Evolutionary conservation across 2,113 vertebrate species (phyloP), one percentile per base, ranked within the genome.

Genomic region (Ursus arctos): DNA sequence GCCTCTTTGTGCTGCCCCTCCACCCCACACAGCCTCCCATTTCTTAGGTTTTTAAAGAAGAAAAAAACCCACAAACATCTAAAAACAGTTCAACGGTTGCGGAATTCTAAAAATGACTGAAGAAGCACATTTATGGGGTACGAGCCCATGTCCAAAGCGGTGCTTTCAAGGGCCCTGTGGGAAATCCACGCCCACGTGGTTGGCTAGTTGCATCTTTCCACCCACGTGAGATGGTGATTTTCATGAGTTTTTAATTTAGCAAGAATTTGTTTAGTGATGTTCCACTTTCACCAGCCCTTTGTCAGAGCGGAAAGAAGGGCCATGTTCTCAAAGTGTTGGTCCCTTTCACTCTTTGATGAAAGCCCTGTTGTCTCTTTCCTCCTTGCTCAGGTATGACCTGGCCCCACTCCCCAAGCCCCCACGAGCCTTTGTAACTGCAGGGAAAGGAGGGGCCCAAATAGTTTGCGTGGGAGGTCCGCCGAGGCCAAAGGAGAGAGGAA

Each of bases 51-150:
- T 88, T 87, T 65, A 59, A 91, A 91, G 84, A 96, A 88, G 31
- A 95, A 96, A 90, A 90, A 16, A 97, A 65, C 51, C 51, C 31
- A 72, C 33, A 92, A 51, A 84, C 69, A 47, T 84, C 63, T 95
- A 79, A 96, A 97, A 94, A 88, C 33, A 80, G 47, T 76, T 91
- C 61, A 51, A n/a, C 36, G 28, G n/a, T 33, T 49, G 61, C 1
- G 7, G 51, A 95, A 89, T 92, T 86, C 81, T 53, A 85, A 87
- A 97, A 95, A 95, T 91, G 76, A 94, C 67, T n/a, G 55, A 91
- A 94, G 77, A 93, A 76, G n/a, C 65, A 71, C 53, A 22, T 81
- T 87, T 55, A 15, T 9, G 16, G 36, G 61, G 11, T 72, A 61
- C 2, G 49, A 84, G 43, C 49, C 71, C 61, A 7, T 88, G 69